Percentiles rank a stretch among this genome's conserved stretches.
Conservation (phyloP, 2,797 vertebrate species). For the Macrochelys suwanniensis region DNA sequence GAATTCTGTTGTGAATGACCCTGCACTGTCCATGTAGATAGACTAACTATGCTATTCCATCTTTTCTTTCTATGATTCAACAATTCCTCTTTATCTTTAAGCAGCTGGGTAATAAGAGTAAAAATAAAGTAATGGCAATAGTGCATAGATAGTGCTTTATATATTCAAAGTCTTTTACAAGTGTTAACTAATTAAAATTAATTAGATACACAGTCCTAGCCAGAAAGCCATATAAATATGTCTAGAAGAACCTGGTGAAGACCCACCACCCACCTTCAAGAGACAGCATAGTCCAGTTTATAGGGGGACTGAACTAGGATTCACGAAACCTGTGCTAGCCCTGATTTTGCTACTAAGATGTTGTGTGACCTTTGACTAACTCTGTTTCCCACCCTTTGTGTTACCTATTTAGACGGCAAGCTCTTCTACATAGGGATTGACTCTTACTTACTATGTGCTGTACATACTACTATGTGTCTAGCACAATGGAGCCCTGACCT, state of each 20-base stretch:
- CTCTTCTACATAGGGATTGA: neutral
- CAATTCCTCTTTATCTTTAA: slow-evolving; percentile 27
- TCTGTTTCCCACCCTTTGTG: neutral
- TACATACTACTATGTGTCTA: neutral
- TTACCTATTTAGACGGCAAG: slow-evolving; percentile 25
- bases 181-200: neutral
- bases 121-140: slow-evolving; percentile 33
- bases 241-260: neutral
- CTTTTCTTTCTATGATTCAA: slow-evolving; percentile 37
- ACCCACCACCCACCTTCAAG: neutral
- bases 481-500: neutral
- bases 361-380: neutral
- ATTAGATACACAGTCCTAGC: neutral
- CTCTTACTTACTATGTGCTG: neutral
- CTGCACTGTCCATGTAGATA: rapidly evolving
- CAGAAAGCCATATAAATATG: neutral
- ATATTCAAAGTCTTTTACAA: neutral
- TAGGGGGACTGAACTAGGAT: neutral
- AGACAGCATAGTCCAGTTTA: neutral
- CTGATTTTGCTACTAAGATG: neutral
- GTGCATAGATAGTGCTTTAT: neutral
- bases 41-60: neutral
- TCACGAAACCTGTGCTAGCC: neutral
- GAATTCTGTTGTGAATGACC: neutral
- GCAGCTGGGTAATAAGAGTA: slow-evolving; percentile 28